phyloP scores from a whole-genome alignment of 2,888 invertebrate species.

The Tipula lateralis region DNA sequence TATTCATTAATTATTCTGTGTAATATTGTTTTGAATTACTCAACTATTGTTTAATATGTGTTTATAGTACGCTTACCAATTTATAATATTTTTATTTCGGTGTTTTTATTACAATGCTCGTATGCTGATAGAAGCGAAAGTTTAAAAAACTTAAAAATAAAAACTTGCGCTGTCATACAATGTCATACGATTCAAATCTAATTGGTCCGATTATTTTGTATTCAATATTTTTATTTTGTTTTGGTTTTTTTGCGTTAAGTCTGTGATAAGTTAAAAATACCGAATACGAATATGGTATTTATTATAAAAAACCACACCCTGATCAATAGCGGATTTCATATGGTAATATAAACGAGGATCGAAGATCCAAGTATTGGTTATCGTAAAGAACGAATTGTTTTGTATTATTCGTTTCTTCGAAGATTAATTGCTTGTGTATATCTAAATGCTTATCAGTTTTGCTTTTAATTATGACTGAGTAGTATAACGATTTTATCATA shows the following conservation, averaged over 20 bases:
- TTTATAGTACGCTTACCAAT: background rate
- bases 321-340: background rate
- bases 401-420: background rate
- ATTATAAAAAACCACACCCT: background rate
- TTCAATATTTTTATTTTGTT: background rate
- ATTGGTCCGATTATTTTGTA: background rate
- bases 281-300: background rate
- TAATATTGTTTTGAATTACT: background rate
- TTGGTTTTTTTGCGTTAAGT: background rate
- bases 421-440: background rate
- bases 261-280: background rate
- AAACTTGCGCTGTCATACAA: background rate
- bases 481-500: background rate
- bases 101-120: background rate
- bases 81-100: background rate
- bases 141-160: background rate
- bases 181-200: background rate
- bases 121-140: background rate
- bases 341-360: background rate
- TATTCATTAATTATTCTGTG: background rate
- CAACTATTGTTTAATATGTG: background rate
- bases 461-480: background rate
- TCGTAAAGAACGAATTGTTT: background rate
- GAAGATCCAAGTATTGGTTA: background rate
- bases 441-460: background rate